phyloP scores from a whole-genome alignment of 2,113 vertebrate genomes.

The Canis aureus region DNA sequence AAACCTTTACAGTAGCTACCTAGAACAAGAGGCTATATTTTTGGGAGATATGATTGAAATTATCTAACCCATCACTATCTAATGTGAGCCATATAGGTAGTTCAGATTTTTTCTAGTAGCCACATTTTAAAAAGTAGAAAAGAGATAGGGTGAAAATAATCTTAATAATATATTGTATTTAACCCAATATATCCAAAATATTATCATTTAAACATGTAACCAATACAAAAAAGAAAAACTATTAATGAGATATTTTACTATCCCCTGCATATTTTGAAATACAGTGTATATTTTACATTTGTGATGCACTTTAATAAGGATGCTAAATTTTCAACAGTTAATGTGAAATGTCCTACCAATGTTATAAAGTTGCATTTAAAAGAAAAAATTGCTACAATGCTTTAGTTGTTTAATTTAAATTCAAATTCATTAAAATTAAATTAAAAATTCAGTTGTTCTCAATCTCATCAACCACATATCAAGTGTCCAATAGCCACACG shows the following conservation, averaged over 20 bases:
- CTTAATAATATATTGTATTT: slow-evolving; percentile 20
- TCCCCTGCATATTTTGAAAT: background rate
- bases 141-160: background rate
- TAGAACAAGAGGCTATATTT: background rate
- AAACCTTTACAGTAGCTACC: background rate
- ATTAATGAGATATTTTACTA: background rate
- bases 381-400: background rate
- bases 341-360: background rate
- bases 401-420: slow-evolving; percentile 4
- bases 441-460: background rate
- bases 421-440: slow-evolving; percentile 8
- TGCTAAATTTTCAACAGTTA: background rate
- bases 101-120: background rate
- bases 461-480: background rate
- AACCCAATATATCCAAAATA: background rate
- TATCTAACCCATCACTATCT: background rate
- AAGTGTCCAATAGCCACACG: background rate
- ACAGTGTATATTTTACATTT: background rate
- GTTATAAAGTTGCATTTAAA: background rate
- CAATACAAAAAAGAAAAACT: background rate
- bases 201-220: background rate
- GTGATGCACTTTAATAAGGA: background rate
- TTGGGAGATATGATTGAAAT: background rate
- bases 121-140: slow-evolving; percentile 17
- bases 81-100: background rate